Conservation (phyloP, 2,797 vertebrate species). For the Lacerta bilineata region DNA sequence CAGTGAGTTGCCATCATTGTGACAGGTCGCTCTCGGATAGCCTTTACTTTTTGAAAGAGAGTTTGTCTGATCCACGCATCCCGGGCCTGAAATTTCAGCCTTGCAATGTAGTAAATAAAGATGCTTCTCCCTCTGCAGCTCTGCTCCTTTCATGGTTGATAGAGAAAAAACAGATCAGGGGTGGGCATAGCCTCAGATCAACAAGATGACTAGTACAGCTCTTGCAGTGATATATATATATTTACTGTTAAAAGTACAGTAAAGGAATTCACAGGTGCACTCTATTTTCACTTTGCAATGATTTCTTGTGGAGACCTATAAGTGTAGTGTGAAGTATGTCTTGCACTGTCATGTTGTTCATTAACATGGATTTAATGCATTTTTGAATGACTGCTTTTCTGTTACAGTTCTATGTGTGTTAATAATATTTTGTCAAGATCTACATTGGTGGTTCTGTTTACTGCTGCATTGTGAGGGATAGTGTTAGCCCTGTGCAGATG, state of each 20-base stretch:
- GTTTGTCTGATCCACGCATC: conserved; percentile 49
- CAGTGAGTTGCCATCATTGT: not conserved
- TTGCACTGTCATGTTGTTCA: not conserved
- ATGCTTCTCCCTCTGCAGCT: conserved; percentile 38
- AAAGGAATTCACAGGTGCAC: conserved; percentile 40
- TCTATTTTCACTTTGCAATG: conserved; percentile 9
- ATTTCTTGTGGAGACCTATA: conserved; percentile 26
- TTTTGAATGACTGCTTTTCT: not conserved
- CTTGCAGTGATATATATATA: conserved; percentile 18
- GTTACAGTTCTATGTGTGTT: not conserved
- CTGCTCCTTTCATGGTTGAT: conserved; percentile 6
- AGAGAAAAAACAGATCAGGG: conserved; percentile 46
- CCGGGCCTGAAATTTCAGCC: conserved; percentile 61
- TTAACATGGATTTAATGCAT: conserved; percentile 38
- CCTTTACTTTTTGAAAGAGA: conserved; percentile 34
- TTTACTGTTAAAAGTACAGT: conserved; percentile 35
- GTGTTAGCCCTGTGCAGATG: not conserved
- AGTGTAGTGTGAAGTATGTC: conserved; percentile 44
- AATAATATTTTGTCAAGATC: not conserved
- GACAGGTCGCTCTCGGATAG: not conserved
- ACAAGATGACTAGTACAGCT: conserved; percentile 36
- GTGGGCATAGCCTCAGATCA: conserved; percentile 50
- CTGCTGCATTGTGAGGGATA: not conserved
- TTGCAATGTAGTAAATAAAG: conserved; percentile 47
- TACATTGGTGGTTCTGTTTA: not conserved